Evolutionary conservation across 2,113 vertebrate genomes (phyloP).

Genomic region (Okapia johnstoni): DNA sequence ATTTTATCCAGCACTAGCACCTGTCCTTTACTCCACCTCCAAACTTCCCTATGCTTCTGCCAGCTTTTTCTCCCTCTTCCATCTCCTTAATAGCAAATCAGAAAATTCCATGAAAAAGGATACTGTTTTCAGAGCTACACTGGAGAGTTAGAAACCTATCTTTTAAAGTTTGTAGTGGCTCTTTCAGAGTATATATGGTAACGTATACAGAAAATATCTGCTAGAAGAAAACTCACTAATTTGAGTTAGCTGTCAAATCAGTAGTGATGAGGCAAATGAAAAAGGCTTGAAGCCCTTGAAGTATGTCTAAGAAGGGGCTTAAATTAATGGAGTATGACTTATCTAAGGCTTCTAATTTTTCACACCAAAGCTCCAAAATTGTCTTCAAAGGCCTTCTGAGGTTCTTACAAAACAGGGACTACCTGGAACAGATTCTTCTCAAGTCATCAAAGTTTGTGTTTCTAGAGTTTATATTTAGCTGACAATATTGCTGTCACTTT

Average conservation of each 20-base stretch:
- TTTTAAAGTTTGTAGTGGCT: background rate
- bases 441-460: constrained; percentile 82
- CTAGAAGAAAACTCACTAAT: background rate
- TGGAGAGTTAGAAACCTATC: constrained; percentile 5
- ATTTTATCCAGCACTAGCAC: background rate
- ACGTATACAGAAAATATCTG: background rate
- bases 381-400: constrained; percentile 53
- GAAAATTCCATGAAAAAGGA: background rate
- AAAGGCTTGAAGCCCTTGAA: background rate
- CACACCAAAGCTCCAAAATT: constrained; percentile 48
- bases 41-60: background rate
- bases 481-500: constrained; percentile 95
- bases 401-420: constrained; percentile 60
- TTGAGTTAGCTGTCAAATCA: constrained; percentile 37
- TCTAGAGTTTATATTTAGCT: constrained; percentile 93
- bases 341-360: constrained; percentile 43
- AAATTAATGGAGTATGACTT: constrained; percentile 20
- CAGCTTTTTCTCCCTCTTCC: background rate
- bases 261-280: background rate
- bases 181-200: background rate
- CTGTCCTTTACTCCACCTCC: background rate
- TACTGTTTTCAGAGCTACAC: background rate
- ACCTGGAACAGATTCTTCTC: constrained; percentile 79
- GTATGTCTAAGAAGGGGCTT: constrained; percentile 13
- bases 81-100: constrained; percentile 12